Conservation (phyloP, 2,113 vertebrate species). For the Neotoma lepida region DNA sequence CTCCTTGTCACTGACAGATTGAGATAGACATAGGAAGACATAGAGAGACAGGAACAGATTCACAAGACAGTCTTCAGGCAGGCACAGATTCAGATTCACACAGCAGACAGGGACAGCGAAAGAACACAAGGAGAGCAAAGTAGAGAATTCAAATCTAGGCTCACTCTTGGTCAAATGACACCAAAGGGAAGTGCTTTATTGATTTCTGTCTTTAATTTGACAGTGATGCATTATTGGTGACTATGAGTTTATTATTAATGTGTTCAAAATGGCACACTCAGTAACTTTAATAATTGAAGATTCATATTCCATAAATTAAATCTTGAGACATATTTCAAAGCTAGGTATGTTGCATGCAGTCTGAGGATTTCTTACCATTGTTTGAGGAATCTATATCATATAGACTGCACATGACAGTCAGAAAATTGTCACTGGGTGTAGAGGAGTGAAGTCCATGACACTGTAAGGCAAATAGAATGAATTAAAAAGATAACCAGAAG, state of each 20-base stretch:
- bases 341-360: neutral
- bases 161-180: neutral
- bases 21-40: neutral
- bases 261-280: neutral
- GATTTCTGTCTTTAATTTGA: neutral
- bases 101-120: neutral
- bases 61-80: neutral
- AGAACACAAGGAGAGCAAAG: neutral
- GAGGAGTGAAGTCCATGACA: neutral
- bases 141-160: neutral
- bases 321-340: conserved; percentile 21
- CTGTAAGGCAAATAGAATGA: neutral
- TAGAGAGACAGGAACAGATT: neutral
- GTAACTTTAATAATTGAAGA: conserved; percentile 37
- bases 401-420: neutral
- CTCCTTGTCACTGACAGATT: neutral
- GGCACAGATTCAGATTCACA: neutral
- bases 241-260: conserved; percentile 19
- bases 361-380: conserved; percentile 17
- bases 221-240: neutral
- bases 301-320: conserved; percentile 40
- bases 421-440: neutral
- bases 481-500: neutral
- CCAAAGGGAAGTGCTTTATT: neutral
- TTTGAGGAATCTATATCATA: neutral